These are phyloP conservation scores for Odiellus spinosus DNA, from an alignment of 2,888 invertebrate genomes.

Conservation along the genomic window DNA sequence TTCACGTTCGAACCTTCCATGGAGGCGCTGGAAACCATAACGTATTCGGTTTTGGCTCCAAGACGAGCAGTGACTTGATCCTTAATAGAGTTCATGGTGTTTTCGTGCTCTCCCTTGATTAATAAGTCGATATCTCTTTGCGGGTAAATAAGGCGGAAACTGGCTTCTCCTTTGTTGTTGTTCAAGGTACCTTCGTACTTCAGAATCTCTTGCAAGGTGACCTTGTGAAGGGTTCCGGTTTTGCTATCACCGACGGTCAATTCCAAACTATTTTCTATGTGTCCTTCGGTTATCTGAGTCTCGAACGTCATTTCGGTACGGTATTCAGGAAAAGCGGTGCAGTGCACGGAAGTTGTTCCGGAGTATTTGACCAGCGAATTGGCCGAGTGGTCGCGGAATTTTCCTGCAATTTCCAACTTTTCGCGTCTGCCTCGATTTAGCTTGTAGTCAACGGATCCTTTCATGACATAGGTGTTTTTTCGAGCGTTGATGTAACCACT, in stretches of 20 bases:
- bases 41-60: slow-evolving; percentile 4
- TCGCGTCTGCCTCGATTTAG: slow-evolving; percentile 11
- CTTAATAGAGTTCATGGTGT: slow-evolving; percentile 7
- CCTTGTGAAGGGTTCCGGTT: slow-evolving; percentile 12
- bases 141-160: slow-evolving; percentile 11
- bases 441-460: slow-evolving; percentile 13
- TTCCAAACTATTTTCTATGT: slow-evolving; percentile 13
- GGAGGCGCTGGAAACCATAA: slow-evolving; percentile 2
- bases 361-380: slow-evolving; percentile 11
- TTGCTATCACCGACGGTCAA: slow-evolving; percentile 12
- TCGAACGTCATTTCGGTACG: slow-evolving; percentile 13
- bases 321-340: slow-evolving; percentile 14
- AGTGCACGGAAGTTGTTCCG: slow-evolving; percentile 11
- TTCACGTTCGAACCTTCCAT: slow-evolving; percentile 3
- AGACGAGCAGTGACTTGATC: slow-evolving; percentile 10
- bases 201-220: slow-evolving; percentile 14
- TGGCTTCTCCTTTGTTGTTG: slow-evolving; percentile 10
- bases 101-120: slow-evolving; percentile 11
- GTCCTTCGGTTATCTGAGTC: slow-evolving; percentile 14
- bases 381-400: slow-evolving; percentile 14
- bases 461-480: too few species aligned
- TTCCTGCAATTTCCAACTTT: slow-evolving; percentile 12
- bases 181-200: slow-evolving; percentile 9
- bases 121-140: slow-evolving; percentile 12
- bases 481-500: too few species aligned